Percentiles rank a stretch among this genome's conserved stretches.
Evolutionary conservation across 2,113 vertebrate genomes (phyloP).

Genomic region (Aldabrachelys gigantea): DNA sequence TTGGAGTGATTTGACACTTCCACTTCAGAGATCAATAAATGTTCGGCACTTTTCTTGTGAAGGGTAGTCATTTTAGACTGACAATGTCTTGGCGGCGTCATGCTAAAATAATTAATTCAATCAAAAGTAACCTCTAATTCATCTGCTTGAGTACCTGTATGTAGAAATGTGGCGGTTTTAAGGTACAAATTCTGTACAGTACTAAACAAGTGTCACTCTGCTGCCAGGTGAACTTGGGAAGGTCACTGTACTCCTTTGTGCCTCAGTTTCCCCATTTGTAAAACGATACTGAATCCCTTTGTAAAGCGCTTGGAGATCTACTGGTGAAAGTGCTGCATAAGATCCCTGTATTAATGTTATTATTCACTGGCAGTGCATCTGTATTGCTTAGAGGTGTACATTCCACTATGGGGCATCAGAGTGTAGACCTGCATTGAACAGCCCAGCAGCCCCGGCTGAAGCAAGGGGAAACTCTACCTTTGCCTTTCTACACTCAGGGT

Average conservation of each 20-base stretch:
- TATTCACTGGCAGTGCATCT: background rate
- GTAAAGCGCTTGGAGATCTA: background rate
- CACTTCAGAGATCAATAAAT: conserved; percentile 32
- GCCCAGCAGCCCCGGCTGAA: background rate
- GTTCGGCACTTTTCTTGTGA: conserved; percentile 33
- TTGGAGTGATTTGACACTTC: conserved; percentile 24
- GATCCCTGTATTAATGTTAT: background rate
- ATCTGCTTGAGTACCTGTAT: background rate
- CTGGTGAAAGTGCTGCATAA: background rate
- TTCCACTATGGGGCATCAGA: background rate
- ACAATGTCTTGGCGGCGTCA: background rate
- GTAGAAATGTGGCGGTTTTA: background rate
- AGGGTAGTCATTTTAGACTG: conserved; percentile 5
- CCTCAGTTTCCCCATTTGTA: background rate
- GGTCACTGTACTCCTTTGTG: background rate
- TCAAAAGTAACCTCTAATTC: background rate
- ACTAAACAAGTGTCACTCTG: background rate
- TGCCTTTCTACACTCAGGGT: background rate
- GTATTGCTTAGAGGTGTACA: background rate
- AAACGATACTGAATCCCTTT: background rate
- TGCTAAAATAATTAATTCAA: background rate
- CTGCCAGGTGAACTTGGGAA: background rate
- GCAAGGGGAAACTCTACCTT: background rate
- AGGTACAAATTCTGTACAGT: accelerated
- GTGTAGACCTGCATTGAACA: background rate